Evolutionary conservation across 2,888 invertebrate genomes (phyloP), one percentile per base, ranked within the genome.

Genomic region (Lutraria lutraria): DNA sequence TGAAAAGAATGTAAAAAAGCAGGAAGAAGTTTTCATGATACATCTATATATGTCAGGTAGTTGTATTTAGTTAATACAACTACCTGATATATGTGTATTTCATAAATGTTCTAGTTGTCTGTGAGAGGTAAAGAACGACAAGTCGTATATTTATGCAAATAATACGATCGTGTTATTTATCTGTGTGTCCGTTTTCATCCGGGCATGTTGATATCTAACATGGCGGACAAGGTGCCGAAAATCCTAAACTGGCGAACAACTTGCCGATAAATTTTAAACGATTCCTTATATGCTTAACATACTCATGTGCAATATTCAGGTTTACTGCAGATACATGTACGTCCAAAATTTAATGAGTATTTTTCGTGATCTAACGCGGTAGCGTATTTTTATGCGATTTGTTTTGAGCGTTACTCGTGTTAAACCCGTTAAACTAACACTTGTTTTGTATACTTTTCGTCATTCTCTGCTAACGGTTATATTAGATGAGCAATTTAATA

Each of bases 181-280:
- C 6, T 31, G 29, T 6, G 31, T 19, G 86, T 86, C 90, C 90
- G 88, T 12, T 54, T 21, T 34, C 29, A 90, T 90, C 90, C 90
- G 90, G 90, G 90, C 85, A 85, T 72, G 81, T 54, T 52, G 15
- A 76, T 79, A 72, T 86, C 86, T 84, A 90, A 90, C 84, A 90
- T 90, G 90, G 90, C 88, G 90, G 90, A 88, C 85, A 85, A 85
- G 79, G 56, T 85, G 85, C 85, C 80, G 85, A 85, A 54, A 56
- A 79, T 85, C 12, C 56, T n/a, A 60, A 80, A 13, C 52, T 54
- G 43, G 54, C 53, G 13, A 21, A 53, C 16, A 76, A 29, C 53
- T 31, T 76, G 84, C 84, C 72, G 84, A 84, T 84, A 54, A n/a
- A 52, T 72, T 76, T 76, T 84, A 72, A 83, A 83, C 25, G n/a